Percentiles rank a stretch among this genome's conserved stretches.
phyloP scores from a whole-genome alignment of 2,797 vertebrate species.

The Pangasius larnaudii region DNA sequence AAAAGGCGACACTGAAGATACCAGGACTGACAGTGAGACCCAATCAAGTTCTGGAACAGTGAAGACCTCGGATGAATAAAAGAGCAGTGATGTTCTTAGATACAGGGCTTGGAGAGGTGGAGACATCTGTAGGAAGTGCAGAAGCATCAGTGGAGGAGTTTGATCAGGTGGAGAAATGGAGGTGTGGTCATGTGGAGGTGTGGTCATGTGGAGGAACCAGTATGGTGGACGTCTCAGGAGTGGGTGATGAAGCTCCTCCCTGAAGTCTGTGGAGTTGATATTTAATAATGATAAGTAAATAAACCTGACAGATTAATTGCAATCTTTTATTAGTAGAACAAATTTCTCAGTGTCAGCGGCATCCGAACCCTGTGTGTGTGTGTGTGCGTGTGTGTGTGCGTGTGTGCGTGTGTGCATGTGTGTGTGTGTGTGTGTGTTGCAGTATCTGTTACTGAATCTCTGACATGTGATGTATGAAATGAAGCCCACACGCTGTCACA shows the following conservation, averaged over 20 bases:
- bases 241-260: background rate
- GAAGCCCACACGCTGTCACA: background rate
- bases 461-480: conserved; percentile 18
- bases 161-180: background rate
- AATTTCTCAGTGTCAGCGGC: conserved; percentile 43
- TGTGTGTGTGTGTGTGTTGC: conserved; percentile 16
- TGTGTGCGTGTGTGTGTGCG: conserved; percentile 16
- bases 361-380: conserved; percentile 34
- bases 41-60: background rate
- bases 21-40: no score
- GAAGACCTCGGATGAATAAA: background rate
- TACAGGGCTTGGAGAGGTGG: background rate
- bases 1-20: no score
- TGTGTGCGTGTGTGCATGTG: conserved; percentile 30
- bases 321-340: conserved; percentile 46
- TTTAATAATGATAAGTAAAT: conserved; percentile 36
- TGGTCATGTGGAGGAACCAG: background rate
- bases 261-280: conserved; percentile 21
- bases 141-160: background rate
- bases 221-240: background rate
- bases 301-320: conserved; percentile 37
- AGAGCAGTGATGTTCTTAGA: background rate
- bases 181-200: background rate
- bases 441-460: conserved; percentile 28
- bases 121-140: background rate